Base-by-base conservation (phyloP, 1,140 invertebrate species). In the Magallana gigas region DNA sequence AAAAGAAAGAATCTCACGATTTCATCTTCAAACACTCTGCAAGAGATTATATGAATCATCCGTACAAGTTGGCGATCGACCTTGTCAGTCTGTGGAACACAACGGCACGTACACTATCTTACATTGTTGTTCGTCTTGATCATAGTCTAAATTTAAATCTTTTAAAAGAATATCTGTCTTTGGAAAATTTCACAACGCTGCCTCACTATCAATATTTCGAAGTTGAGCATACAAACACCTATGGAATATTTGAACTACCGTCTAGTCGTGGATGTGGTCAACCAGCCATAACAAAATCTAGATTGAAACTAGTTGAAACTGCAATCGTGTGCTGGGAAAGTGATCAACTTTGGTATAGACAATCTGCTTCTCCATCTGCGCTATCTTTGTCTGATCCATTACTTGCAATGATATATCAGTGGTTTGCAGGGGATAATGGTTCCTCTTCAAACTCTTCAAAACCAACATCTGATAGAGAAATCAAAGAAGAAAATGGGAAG, bases 31-130 rank as follows among this genome's bases (percentile, higher is more conserved):
- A 57, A 16, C 11, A 82, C 48, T 80, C 56, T 9, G 57, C 23
- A 48, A 58, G 16, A 14, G 71, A 76, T 11, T 29, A 57, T 58
- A 58, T 57, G 56, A 18, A 58, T 16, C 16, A 76, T 80, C 64
- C 76, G 11, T 82, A 58, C 36, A 64, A 62, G 60, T 82, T 80
- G 14, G 58, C 60, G 48, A 4, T 86, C 6, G 85, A 86, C 23
- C 57, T 86, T 23, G 85, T 86, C 4, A 86, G 85, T 60, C 16
- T 82, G 57, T 86, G 85, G 85, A 86, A 86, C 36, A 86, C 85
- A 2, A 71, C 76, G 1, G 57, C 23, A 14, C 9, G 57, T 81
- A 14, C 23, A 8, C n/a, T 23, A 7, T 82, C 85, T 14, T 86
- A 82, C 36, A 82, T 86, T 23, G 85, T 86, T 18, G 29, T 86